Evolutionary conservation across 2,888 invertebrate genomes (phyloP).

Genomic region (Diaperis boleti): DNA sequence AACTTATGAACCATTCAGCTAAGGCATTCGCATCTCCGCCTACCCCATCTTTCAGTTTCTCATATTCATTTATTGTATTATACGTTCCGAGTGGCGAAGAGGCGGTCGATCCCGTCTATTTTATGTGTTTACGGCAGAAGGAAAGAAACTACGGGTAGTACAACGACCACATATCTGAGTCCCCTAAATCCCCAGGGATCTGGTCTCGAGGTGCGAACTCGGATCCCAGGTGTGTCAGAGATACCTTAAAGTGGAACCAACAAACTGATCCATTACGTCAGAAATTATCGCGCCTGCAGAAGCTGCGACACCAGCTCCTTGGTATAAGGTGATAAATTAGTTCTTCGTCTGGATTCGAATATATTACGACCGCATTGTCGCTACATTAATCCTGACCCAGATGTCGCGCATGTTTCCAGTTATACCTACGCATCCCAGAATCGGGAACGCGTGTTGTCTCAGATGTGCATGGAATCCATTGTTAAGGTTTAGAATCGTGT

Average conservation of each 20-base stretch:
- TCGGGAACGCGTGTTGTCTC: slow-evolving; percentile 37
- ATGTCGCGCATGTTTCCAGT: slow-evolving; percentile 52
- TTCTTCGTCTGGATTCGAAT: slow-evolving; percentile 55
- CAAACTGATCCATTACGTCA: slow-evolving; percentile 52
- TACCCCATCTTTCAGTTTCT: slow-evolving; percentile 9
- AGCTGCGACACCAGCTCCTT: slow-evolving; percentile 19
- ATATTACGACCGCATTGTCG: slow-evolving; percentile 59
- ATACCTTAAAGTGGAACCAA: slow-evolving; percentile 55
- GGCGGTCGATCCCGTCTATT: slow-evolving; percentile 7
- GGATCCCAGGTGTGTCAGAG: slow-evolving; percentile 54
- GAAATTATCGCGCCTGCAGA: slow-evolving; percentile 48
- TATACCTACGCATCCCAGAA: slow-evolving; percentile 45
- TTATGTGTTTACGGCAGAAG: slow-evolving; percentile 19
- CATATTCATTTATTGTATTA: slow-evolving; percentile 18
- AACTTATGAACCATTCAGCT: neutral
- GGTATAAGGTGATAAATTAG: slow-evolving; percentile 55
- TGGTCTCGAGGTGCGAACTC: slow-evolving; percentile 34
- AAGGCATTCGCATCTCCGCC: slow-evolving; percentile 7
- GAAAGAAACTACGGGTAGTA: slow-evolving; percentile 11
- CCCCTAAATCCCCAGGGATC: slow-evolving; percentile 28
- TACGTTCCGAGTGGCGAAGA: slow-evolving; percentile 3
- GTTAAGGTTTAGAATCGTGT: slow-evolving; percentile 33
- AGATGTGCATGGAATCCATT: slow-evolving; percentile 35
- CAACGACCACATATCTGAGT: slow-evolving; percentile 19
- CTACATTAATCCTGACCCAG: slow-evolving; percentile 58